Conservation (phyloP, 2,888 invertebrate species). For the Nesidiocoris tenuis region DNA sequence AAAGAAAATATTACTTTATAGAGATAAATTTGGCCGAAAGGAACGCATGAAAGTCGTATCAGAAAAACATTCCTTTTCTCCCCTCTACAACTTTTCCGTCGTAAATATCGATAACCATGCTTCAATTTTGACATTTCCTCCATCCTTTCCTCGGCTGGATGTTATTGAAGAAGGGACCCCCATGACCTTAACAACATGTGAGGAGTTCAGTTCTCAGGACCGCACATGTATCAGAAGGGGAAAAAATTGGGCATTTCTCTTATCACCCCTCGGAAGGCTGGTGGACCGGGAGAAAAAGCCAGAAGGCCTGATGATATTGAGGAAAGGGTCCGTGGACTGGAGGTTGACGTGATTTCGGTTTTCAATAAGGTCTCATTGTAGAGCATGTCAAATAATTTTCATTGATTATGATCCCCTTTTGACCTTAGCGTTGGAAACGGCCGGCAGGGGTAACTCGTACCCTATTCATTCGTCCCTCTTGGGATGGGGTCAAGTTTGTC, state of each 20-base stretch:
- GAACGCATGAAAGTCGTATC: no score
- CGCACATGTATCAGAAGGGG: no score
- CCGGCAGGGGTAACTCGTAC: background rate
- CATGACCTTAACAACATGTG: conserved; percentile 1
- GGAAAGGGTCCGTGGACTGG: background rate
- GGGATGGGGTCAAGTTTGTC: background rate
- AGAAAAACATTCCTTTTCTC: no score
- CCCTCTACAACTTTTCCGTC: no score
- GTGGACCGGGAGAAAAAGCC: background rate
- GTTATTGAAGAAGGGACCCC: no score
- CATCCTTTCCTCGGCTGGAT: background rate
- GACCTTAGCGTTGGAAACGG: conserved; percentile 1
- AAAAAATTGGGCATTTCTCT: background rate
- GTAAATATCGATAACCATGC: conserved; percentile 26
- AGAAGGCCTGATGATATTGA: background rate
- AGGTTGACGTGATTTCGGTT: conserved; percentile 34
- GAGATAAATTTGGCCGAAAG: no score
- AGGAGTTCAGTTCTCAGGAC: no score
- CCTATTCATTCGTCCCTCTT: conserved; percentile 19
- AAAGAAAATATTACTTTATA: no score
- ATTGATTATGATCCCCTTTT: conserved; percentile 32
- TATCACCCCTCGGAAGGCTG: background rate
- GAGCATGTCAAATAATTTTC: conserved; percentile 42
- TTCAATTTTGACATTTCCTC: conserved; percentile 27
- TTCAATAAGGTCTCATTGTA: conserved; percentile 39